phyloP scores from a whole-genome alignment of 2,113 vertebrate genomes.

The Syngnathoides biaculeatus region DNA sequence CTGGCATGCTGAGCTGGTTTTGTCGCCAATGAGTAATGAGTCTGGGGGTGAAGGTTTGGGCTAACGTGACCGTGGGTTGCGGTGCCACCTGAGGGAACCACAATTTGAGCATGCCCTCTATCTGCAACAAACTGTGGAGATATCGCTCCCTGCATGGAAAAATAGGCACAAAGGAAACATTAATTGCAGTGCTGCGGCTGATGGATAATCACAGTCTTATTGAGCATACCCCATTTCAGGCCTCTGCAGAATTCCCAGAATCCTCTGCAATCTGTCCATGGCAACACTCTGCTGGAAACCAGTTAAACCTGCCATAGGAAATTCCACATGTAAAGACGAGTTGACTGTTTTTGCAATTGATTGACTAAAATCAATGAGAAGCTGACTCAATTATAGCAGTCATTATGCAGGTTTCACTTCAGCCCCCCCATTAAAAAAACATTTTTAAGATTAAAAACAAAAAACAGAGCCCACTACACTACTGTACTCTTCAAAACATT shows the following conservation, averaged over 20 bases:
- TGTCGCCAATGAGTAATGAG: conserved; percentile 47
- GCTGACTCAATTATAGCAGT: not conserved
- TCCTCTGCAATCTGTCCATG: conserved; percentile 85
- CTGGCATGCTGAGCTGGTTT: conserved; percentile 70
- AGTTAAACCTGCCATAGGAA: conserved; percentile 74
- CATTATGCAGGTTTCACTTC: not conserved
- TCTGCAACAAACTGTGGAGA: conserved; percentile 82
- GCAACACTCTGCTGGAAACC: conserved; percentile 88
- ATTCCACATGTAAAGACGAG: not conserved
- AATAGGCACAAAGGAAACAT: not conserved
- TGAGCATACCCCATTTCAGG: conserved; percentile 83
- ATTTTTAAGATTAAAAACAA: too few species aligned
- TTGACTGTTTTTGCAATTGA: not conserved
- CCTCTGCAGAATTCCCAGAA: conserved; percentile 84
- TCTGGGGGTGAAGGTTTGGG: conserved; percentile 20
- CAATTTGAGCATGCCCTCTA: conserved; percentile 83
- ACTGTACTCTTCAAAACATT: too few species aligned
- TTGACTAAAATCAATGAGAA: not conserved
- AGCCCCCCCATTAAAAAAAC: too few species aligned
- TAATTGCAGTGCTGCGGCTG: not conserved
- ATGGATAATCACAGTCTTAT: not conserved
- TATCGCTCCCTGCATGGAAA: conserved; percentile 76
- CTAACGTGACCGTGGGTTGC: conserved; percentile 5
- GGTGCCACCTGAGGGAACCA: conserved; percentile 80
- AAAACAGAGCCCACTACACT: too few species aligned